Evolutionary conservation across 2,888 invertebrate genomes (phyloP).

Genomic region (Eubasilissa splendida): DNA sequence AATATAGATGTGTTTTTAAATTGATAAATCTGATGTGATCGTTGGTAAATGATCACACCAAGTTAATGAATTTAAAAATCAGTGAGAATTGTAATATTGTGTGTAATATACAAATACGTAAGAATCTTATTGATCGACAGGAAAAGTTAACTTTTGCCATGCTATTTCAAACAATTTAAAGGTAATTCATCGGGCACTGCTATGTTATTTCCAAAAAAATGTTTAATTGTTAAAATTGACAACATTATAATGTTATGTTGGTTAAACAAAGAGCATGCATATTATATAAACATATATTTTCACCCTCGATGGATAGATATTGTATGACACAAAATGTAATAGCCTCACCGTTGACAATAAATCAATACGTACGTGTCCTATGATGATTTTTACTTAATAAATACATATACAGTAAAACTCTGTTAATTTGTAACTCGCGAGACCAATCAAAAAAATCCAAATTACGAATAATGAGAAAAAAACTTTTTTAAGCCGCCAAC

Average conservation of each 20-base stretch:
- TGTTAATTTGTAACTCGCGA: too few species aligned
- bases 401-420: neutral
- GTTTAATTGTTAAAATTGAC: too few species aligned
- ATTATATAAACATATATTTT: neutral
- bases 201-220: too few species aligned
- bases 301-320: neutral
- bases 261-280: neutral
- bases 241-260: neutral
- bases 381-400: slow-evolving; percentile 30
- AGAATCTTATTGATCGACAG: neutral
- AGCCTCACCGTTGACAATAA: slow-evolving; percentile 37
- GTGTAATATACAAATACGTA: neutral
- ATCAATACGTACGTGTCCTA: slow-evolving; percentile 11
- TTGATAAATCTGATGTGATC: neutral
- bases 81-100: slow-evolving; percentile 2
- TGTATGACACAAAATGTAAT: slow-evolving; percentile 31
- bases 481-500: neutral
- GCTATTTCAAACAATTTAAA: too few species aligned
- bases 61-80: neutral
- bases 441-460: too few species aligned
- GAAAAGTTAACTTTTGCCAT: too few species aligned
- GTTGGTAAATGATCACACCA: neutral
- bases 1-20: neutral
- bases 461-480: too few species aligned
- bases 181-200: too few species aligned